phyloP scores from a whole-genome alignment of 2,113 vertebrate genomes.

The Symphodus melops region DNA sequence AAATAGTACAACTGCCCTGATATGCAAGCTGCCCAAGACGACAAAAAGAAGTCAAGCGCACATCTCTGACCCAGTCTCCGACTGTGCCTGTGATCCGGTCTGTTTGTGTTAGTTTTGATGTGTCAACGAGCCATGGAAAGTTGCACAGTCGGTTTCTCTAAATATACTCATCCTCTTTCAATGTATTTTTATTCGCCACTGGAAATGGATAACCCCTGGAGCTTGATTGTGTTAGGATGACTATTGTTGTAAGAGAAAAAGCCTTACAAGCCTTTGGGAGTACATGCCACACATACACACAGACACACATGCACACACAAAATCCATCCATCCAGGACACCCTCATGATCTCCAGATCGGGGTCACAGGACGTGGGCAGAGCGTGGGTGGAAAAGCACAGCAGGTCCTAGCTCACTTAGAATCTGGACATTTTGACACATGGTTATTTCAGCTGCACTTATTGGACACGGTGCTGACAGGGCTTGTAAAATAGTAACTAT shows the following conservation, averaged over 20 bases:
- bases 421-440: slow-evolving; percentile 58
- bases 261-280: slow-evolving; percentile 13
- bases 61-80: slow-evolving; percentile 21
- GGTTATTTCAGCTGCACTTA: slow-evolving; percentile 56
- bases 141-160: slow-evolving; percentile 31
- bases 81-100: slow-evolving; percentile 21
- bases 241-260: slow-evolving; percentile 54
- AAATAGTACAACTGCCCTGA: slow-evolving; percentile 22
- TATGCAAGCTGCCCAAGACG: background rate
- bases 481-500: slow-evolving; percentile 43
- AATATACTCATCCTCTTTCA: slow-evolving; percentile 49
- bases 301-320: too few relatives aligned
- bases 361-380: slow-evolving; percentile 48
- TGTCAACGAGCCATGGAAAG: slow-evolving; percentile 38
- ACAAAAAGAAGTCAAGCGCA: slow-evolving; percentile 18
- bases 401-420: slow-evolving; percentile 49
- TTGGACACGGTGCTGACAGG: slow-evolving; percentile 45
- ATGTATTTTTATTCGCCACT: slow-evolving; percentile 58
- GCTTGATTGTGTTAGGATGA: slow-evolving; percentile 60
- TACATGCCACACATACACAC: too few relatives aligned
- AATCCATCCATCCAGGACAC: slow-evolving; percentile 28
- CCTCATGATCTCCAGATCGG: slow-evolving; percentile 29
- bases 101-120: slow-evolving; percentile 39
- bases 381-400: slow-evolving; percentile 54
- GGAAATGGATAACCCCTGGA: slow-evolving; percentile 53